Evolutionary conservation across 2,797 vertebrate species (phyloP), one percentile per base, ranked within the genome.

Genomic region (Lepilemur septentrionalis): DNA sequence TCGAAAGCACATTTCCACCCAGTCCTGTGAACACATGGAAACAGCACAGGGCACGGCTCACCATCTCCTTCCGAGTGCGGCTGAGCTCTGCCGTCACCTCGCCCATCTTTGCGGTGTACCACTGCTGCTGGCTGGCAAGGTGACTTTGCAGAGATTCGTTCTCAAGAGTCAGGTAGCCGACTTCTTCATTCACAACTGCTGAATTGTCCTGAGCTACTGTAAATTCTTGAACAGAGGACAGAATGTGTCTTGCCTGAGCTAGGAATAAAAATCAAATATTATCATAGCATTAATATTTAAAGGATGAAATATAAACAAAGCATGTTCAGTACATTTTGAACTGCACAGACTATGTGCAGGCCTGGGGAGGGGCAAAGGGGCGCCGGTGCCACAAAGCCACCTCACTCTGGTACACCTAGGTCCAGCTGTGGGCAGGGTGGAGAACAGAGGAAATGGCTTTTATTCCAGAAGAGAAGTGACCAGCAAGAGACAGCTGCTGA

Each of bases 241-340:
- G 98, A 97, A 99, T 98, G 89, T 98, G 98, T 70, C 99, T 98
- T 22, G 99, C 99, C 79, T 99, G 98, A 96, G 98, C 99, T 99
- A 43, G n/a, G 93, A 94, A 83, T n/a, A 38, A 69, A 96, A 91
- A 86, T 15, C 35, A 90, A 83, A 32, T 28, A 20, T 14, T 41
- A 35, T 57, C 25, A 88, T 0, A 9, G 20, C 17, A 59, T 32
- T 28, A 23, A 48, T 1, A n/a, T 28, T 9, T n/a, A 32, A 55
- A 92, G 22, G 28, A 38, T 7, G 12, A 63, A 69, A 23, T 1
- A 14, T 0, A 90, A 57, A 81, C 43, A 93, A 41, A 79, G 67
- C 7, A 25, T 0, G 14, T 6, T 50, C 38, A 46, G 10, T 9
- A 11, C 1, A 15, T 32, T 25, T 17, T 76, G 79, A 76, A 23